Base-by-base conservation (phyloP, 1,140 invertebrate genomes). In the Drosophila varians region DNA sequence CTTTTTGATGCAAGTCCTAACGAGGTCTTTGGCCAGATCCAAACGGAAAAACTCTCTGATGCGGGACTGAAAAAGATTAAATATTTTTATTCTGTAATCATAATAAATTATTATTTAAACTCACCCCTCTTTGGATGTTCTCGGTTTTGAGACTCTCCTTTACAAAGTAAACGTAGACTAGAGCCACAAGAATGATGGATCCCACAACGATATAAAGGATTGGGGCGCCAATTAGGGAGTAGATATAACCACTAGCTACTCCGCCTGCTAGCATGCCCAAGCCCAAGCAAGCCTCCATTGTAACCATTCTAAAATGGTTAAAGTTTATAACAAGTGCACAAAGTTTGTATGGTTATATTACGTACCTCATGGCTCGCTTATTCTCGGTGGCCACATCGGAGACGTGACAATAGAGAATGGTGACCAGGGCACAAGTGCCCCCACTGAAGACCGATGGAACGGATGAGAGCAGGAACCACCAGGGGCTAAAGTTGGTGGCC, bases 341-440 rank as follows among this genome's bases (percentile, higher is more conserved):
- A 4, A 21, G 21, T 21, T 21, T 28, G 7, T 8, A 28, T 28
- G 26, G 26, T 8, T 31, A 31, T 31, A 31, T 12, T 38, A 1
- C 8, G 2, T 38, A 92, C 91, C 91, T 89, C 42, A 86, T 90
- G 2, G 93, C 92, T 80, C 94, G 90, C 34, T 92, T 92, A 7
- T 92, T 78, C 36, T 89, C 89, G 54, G 91, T 82, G 6, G 93
- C 93, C 53, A 94, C 92, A 79, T 95, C 94, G 51, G 93, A 92
- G 18, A 94, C 91, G 65, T 94, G 94, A 79, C 94, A 94, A 53
- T 93, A 93, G 7, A 93, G 92, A 19, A 93, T 93, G 48, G 94
- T 92, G 42, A 94, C 92, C 3, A 95, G 60, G 11, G 92, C 91
- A 40, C 92, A 92, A 42, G 92, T 92, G 23, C 94, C 94, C 16